These are phyloP conservation scores for Guaruba guarouba DNA, from an alignment of 2,113 vertebrate species.

Conservation along the genomic window DNA sequence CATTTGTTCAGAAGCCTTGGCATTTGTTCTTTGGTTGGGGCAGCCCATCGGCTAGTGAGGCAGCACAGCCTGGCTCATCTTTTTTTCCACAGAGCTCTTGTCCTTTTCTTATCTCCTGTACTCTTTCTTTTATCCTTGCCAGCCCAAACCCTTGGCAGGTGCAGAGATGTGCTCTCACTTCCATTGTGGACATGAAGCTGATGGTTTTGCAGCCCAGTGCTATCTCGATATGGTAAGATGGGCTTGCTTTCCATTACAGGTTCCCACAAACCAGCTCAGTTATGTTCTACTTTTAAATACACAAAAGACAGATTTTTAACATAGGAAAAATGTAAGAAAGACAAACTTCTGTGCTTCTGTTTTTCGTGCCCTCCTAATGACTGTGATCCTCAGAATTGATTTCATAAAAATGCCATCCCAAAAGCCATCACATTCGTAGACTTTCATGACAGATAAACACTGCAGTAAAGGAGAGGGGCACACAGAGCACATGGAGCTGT, in stretches of 20 bases:
- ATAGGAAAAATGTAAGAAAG: accelerated
- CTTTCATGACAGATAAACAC: not conserved
- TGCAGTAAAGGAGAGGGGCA: not conserved
- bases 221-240: not conserved
- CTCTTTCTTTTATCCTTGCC: not conserved
- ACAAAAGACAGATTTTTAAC: not conserved
- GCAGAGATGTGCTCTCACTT: not conserved
- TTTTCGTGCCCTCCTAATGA: not conserved
- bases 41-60: accelerated
- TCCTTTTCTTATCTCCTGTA: not conserved
- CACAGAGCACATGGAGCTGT: not conserved
- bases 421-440: not conserved
- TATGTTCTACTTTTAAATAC: not conserved
- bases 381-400: not conserved
- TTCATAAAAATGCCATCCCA: not conserved
- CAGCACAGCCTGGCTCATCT: not conserved
- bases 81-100: not conserved
- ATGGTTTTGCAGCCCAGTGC: not conserved
- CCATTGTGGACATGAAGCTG: not conserved
- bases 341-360: not conserved
- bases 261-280: not conserved
- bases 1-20: not conserved
- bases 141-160: not conserved
- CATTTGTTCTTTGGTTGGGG: not conserved
- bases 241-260: not conserved